Conservation (phyloP, 2,888 invertebrate species). For the Brachyopa scutellaris region DNA sequence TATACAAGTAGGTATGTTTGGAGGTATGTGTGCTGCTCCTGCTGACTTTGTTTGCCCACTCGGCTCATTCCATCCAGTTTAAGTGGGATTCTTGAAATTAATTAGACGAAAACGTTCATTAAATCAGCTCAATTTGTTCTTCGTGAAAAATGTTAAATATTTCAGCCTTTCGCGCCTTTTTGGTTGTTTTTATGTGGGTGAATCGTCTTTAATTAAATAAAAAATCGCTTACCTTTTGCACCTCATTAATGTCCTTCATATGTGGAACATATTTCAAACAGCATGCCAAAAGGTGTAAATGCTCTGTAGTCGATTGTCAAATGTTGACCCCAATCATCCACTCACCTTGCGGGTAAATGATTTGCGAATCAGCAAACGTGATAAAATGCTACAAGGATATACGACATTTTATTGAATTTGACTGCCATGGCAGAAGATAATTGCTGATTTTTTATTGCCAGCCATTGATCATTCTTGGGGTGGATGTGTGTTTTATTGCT, state of each 20-base stretch:
- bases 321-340: slow-evolving; percentile 21
- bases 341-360: slow-evolving; percentile 18
- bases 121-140: slow-evolving; percentile 25
- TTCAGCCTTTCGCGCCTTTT: neutral
- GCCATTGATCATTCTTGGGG: slow-evolving; percentile 32
- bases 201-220: neutral
- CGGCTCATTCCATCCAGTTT: neutral
- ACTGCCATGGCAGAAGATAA: slow-evolving; percentile 31
- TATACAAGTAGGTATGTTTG: no score
- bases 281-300: neutral
- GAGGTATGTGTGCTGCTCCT: neutral
- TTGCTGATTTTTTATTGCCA: slow-evolving; percentile 35
- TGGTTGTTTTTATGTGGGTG: slow-evolving; percentile 10
- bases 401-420: slow-evolving; percentile 36
- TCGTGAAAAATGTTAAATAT: neutral
- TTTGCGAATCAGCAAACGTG: slow-evolving; percentile 31
- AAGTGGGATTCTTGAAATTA: slow-evolving; percentile 29
- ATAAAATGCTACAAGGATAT: slow-evolving; percentile 33
- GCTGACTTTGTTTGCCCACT: neutral
- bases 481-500: slow-evolving; percentile 9
- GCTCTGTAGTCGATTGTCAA: neutral
- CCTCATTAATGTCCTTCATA: neutral
- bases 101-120: slow-evolving; percentile 40
- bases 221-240: neutral
- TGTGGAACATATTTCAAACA: neutral